Base-by-base conservation (phyloP, 2,113 vertebrate genomes). In the Piaya cayana region DNA sequence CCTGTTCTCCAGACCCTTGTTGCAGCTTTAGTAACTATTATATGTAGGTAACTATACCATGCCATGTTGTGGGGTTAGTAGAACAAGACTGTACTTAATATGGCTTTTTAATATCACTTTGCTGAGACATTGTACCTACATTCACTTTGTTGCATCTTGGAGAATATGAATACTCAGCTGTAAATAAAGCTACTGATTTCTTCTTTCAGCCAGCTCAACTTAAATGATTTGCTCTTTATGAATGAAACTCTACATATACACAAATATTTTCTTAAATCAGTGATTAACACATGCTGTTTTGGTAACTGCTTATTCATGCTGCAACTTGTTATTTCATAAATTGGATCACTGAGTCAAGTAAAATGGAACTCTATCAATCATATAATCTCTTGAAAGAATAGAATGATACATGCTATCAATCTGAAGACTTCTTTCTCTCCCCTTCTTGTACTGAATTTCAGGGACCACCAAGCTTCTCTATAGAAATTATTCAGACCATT, bases 401-500 rank as follows among this genome's bases (percentile, higher is more conserved):
- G 42, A 69, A 53, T 70, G 67, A 82, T 56, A 39, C 25, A 79
- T 15, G 42, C 18, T 17, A 78, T 93, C 70, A 68, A 15, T 64
- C 77, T 85, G 45, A 85, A 92, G 67, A 60, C 23, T 69, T 71
- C 53, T 63, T 94, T 10, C 5, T 87, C 36, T 92, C 23, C 29
- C 70, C 59, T 91, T 75, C 47, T 86, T 20, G 7, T 89, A 10
- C n/a, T 72, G 67, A 25, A 78, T 68, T 92, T 89, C 89, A 69
- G 42, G 84, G 72, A 74, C 43, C 67, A 68, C 64, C 68, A 88
- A 87, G 37, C n/a, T 87, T 93, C 75, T 89, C 21, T 79, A 64
- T 67, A 83, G 86, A 76, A 96, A 79, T 72, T 42, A 82, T 81
- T 95, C 63, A 88, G 81, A 62, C 30, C 19, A 78, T 68, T 80